phyloP scores from a whole-genome alignment of 2,888 invertebrate species.

The Leucania comma region DNA sequence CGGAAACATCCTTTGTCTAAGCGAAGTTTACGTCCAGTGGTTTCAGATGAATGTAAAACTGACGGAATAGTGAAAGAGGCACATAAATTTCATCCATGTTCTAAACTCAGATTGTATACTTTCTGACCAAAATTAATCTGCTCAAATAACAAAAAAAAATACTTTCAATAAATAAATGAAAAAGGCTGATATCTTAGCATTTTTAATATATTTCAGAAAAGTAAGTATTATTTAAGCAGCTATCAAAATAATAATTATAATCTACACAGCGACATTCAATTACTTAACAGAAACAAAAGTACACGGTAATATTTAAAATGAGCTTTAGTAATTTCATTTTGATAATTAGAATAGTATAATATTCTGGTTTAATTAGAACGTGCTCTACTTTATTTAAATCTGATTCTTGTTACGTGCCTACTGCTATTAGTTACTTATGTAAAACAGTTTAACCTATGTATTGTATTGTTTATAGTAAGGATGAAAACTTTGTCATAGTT shows the following conservation, averaged over 20 bases:
- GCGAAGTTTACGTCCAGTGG: conserved; percentile 48
- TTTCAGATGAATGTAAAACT: conserved; percentile 48
- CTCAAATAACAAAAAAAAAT: background rate
- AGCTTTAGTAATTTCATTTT: conserved; percentile 50
- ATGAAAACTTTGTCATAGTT: conserved; percentile 7
- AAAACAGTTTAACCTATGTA: background rate
- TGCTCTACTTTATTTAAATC: conserved; percentile 41
- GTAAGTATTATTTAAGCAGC: background rate
- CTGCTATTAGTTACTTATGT: conserved; percentile 1
- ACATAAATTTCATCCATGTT: background rate
- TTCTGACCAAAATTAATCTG: background rate
- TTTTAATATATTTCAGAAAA: too few relatives aligned
- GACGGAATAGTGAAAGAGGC: conserved; percentile 20
- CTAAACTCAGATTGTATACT: background rate
- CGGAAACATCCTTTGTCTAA: conserved; percentile 58
- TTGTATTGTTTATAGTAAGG: conserved; percentile 10
- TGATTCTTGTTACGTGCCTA: conserved; percentile 26
- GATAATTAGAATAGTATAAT: conserved; percentile 46
- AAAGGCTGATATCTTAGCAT: too few relatives aligned
- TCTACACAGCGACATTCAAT: conserved; percentile 42
- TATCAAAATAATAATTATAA: conserved; percentile 48
- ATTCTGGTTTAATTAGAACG: conserved; percentile 49
- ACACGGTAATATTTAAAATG: conserved; percentile 29
- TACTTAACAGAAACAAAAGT: conserved; percentile 52
- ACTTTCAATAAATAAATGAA: too few relatives aligned